Evolutionary conservation across 1,140 invertebrate genomes (phyloP), one percentile per base, ranked within the genome.

Genomic region (Drosophila watanabei): DNA sequence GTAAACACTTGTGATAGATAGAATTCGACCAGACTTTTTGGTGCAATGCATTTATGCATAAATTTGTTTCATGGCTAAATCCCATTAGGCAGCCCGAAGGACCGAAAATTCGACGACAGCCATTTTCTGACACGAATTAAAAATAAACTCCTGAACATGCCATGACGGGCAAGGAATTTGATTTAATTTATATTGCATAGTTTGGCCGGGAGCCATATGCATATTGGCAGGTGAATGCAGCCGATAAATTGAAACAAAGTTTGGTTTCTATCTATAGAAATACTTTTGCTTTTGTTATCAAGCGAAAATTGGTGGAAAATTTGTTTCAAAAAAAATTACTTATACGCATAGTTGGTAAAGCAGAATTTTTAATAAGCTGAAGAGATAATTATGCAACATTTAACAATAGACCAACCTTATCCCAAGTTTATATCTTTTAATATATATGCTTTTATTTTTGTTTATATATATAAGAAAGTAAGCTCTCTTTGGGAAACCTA

Each of bases 1-100:
- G 54, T 66, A 76, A 77, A 76, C 54, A 77, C 61, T 76, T 77
- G 62, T 57, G 39, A 46, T 58, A 73, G 37, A 45, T 49, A 66
- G 72, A 52, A 60, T 72, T 69, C 37, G 49, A 56, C 68, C 62
- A 69, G 68, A 54, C 37, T 54, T 49, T 49, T 68, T 66, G 41
- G 20, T 48, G 43, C 64, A 18, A 68, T 68, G 60, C 43, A 68
- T 64, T 71, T 56, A 39, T 54, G 68, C 68, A 56, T 65, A 62
- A 46, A 68, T 65, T 49, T 48, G 16, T 65, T 65, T 49, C 24
- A 32, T 49, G 64, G 24, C 32, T 20, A 64, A 68, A 63, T 68
- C 59, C 64, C 64, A 68, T 68, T 68, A 68, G 64, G 33, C n/a
- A 43, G n/a, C 5, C 8, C 30, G 5, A n/a, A 59, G 20, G 20